Conservation (phyloP, 2,113 vertebrate species). For the Xenopus tropicalis region DNA sequence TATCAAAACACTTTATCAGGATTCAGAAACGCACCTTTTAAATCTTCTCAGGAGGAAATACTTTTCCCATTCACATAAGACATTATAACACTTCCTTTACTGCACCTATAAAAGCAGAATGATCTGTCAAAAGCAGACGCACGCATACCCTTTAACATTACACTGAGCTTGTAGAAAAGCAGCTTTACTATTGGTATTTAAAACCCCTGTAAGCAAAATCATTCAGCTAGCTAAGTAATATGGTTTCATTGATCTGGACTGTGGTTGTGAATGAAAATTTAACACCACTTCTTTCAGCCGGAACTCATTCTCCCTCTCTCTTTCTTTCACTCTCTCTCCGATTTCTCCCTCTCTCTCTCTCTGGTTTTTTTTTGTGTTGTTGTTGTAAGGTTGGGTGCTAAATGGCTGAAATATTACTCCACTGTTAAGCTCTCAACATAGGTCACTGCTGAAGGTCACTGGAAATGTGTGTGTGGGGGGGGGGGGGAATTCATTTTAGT, state of each 20-base stretch:
- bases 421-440: conserved; percentile 3
- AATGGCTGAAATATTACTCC: conserved; percentile 4
- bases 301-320: conserved; percentile 2
- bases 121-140: too few species aligned
- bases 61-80: too few species aligned
- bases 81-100: too few species aligned
- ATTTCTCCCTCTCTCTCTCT: conserved; percentile 1
- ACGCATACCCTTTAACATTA: too few species aligned
- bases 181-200: conserved; percentile 1
- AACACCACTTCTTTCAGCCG: conserved; percentile 18
- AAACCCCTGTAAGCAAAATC: conserved; percentile 35
- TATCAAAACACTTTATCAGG: too few species aligned
- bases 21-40: too few species aligned
- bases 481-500: conserved; percentile 10
- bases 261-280: conserved; percentile 41
- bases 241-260: conserved; percentile 38
- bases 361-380: background rate
- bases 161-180: background rate
- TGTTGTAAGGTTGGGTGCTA: conserved; percentile 20
- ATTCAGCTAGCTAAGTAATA: background rate
- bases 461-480: conserved; percentile 29
- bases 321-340: too few species aligned
- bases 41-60: too few species aligned
- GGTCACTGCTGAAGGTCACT: conserved; percentile 46
- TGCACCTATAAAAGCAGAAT: too few species aligned